A percentile compares a stretch with the other conserved stretches of the same genome.
These are phyloP conservation scores for Lophotis ruficrista DNA, from an alignment of 2,113 vertebrate species.

Conservation along the genomic window DNA sequence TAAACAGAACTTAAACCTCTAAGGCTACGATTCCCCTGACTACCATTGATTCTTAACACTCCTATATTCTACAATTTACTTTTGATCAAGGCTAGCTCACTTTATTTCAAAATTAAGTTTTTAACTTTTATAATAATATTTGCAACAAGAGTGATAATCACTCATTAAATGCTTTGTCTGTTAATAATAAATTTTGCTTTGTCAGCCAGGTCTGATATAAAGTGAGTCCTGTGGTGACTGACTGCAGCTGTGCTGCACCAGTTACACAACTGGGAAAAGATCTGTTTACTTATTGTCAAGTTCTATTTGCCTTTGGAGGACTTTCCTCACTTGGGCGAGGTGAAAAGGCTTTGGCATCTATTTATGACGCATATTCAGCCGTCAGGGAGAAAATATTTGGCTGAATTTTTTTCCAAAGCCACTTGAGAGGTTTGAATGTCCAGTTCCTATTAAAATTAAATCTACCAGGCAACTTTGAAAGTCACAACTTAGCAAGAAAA, in stretches of 20 bases:
- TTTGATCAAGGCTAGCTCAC: no score
- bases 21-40: no score
- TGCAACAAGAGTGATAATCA: neutral
- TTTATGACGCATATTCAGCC: neutral
- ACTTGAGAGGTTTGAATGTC: neutral
- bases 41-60: no score
- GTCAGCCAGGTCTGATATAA: neutral
- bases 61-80: no score
- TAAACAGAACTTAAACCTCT: no score
- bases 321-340: neutral
- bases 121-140: no score
- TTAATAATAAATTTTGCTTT: neutral
- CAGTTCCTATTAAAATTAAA: slow-evolving; percentile 14
- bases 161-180: neutral
- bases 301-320: neutral
- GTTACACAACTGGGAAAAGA: neutral
- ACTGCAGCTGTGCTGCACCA: neutral
- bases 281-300: neutral
- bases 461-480: neutral
- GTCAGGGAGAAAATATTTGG: neutral
- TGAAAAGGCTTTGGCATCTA: neutral
- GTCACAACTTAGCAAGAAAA: neutral
- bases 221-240: neutral
- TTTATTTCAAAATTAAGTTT: no score
- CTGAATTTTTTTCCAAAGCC: neutral